Percentiles rank a stretch among this genome's conserved stretches.
Evolutionary conservation across 2,797 vertebrate species (phyloP).

Genomic region (Sylvilagus floridanus): DNA sequence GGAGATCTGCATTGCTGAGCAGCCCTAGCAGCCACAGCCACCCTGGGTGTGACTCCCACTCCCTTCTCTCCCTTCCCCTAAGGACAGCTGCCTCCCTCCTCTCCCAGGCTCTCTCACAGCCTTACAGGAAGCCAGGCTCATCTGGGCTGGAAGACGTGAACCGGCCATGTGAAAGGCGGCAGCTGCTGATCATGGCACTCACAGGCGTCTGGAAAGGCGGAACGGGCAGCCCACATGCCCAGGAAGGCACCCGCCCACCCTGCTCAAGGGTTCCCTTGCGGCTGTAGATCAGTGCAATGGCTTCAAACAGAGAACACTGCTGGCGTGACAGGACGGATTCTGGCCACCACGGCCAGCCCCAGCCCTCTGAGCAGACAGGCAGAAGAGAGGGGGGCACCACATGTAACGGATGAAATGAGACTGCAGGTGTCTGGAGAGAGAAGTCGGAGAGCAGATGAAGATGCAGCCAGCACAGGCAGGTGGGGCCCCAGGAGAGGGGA

Average conservation of each 20-base stretch:
- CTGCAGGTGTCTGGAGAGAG: slow-evolving; percentile 18
- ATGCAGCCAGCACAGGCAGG: neutral
- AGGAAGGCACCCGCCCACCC: slow-evolving; percentile 52
- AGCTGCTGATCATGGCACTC: slow-evolving; percentile 72
- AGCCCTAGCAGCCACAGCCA: neutral
- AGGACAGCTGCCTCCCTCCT: neutral
- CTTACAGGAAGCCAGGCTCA: neutral
- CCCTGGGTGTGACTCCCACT: neutral
- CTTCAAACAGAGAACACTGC: slow-evolving; percentile 62
- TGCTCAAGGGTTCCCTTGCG: slow-evolving; percentile 54
- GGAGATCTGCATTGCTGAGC: neutral
- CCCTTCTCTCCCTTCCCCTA: neutral
- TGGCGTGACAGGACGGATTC: slow-evolving; percentile 51
- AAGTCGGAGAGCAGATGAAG: neutral
- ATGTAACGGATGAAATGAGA: slow-evolving; percentile 59
- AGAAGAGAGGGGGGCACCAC: slow-evolving; percentile 47
- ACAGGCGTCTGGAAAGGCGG: slow-evolving; percentile 63
- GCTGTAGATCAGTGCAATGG: slow-evolving; percentile 72
- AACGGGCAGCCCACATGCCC: slow-evolving; percentile 12
- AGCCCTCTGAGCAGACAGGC: neutral
- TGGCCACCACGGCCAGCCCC: slow-evolving; percentile 29
- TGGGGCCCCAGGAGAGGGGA: fast-evolving
- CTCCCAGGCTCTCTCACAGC: neutral
- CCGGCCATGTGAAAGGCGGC: neutral
- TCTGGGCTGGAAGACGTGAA: neutral